Conservation (phyloP, 2,888 invertebrate genomes). For the Drosophila pseudotakahashii region DNA sequence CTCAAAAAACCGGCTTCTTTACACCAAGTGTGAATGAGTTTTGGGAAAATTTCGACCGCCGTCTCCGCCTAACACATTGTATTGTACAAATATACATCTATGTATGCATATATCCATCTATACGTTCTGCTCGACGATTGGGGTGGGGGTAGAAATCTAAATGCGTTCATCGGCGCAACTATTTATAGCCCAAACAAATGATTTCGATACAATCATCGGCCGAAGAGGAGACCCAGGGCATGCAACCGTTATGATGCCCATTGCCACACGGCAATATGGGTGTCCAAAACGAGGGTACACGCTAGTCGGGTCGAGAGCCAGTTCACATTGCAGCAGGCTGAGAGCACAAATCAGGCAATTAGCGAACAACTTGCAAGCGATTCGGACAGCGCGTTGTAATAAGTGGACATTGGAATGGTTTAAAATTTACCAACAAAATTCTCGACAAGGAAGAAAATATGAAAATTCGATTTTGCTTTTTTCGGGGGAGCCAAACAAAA, state of each 20-base stretch:
- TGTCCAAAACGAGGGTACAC: background rate
- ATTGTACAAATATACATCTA: conserved; percentile 22
- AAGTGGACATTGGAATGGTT: conserved; percentile 69
- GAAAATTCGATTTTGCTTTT: conserved; percentile 29
- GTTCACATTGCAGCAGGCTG: background rate
- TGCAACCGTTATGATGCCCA: conserved; percentile 52
- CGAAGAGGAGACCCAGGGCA: conserved; percentile 25
- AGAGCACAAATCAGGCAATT: conserved; percentile 62
- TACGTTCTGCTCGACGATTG: conserved; percentile 23
- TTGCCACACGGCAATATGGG: background rate
- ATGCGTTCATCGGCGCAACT: conserved; percentile 71
- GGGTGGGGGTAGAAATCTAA: conserved; percentile 58
- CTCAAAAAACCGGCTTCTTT: conserved; percentile 50
- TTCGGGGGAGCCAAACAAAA: conserved; percentile 37
- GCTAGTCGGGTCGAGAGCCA: background rate
- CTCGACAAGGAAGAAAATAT: conserved; percentile 33
- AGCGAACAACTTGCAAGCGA: conserved; percentile 69
- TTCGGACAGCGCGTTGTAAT: conserved; percentile 68
- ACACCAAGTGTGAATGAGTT: conserved; percentile 65
- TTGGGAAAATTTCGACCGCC: conserved; percentile 23
- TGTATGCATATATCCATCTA: conserved; percentile 34
- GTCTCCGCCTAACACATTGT: conserved; percentile 8
- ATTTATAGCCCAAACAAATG: conserved; percentile 77
- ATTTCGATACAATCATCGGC: conserved; percentile 56
- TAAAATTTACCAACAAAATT: conserved; percentile 65